Percentiles rank a stretch among this genome's conserved stretches.
These are phyloP conservation scores for Steromphala cineraria DNA, from an alignment of 2,888 invertebrate species.

Conservation along the genomic window DNA sequence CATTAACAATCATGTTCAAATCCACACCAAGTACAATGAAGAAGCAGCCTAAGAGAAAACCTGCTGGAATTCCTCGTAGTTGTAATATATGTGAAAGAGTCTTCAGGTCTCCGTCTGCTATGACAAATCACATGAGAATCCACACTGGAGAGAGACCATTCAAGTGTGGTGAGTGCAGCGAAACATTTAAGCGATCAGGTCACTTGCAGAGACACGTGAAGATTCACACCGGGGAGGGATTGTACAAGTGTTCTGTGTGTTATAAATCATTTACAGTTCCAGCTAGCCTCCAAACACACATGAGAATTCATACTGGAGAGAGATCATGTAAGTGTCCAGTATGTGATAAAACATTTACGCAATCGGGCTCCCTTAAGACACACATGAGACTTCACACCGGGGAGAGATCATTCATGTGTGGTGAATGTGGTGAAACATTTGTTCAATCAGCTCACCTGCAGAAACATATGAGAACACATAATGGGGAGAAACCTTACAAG, in stretches of 20 bases:
- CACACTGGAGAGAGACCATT: background rate
- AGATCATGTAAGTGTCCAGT: background rate
- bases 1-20: no score
- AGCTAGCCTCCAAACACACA: background rate
- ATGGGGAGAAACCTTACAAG: no score
- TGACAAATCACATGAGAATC: background rate
- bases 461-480: background rate
- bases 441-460: background rate
- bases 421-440: background rate
- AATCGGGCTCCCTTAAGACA: background rate
- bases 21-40: no score
- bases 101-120: no score
- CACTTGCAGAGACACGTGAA: background rate
- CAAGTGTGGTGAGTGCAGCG: background rate
- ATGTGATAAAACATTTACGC: background rate
- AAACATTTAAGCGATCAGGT: background rate
- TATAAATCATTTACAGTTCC: background rate
- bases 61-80: no score
- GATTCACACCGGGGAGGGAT: background rate
- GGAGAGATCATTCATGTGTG: background rate
- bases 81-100: no score
- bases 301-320: background rate
- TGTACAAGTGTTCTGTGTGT: background rate
- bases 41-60: no score
- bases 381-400: background rate